These are phyloP conservation scores for Sebastes cheni DNA, from an alignment of 2,797 vertebrate genomes.

Conservation along the genomic window DNA sequence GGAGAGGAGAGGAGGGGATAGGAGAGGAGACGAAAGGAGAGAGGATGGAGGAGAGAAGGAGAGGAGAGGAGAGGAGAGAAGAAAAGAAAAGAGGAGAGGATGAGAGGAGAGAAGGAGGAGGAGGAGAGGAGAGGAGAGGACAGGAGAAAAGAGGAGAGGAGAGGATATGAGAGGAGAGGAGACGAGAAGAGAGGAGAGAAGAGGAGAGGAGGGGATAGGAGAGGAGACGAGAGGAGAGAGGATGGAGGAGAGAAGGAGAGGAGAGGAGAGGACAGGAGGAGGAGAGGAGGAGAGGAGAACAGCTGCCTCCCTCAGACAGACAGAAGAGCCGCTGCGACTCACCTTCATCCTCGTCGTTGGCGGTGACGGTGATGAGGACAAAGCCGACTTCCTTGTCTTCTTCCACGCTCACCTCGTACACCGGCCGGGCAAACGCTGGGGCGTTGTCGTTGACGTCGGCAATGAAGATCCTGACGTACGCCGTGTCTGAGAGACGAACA, in stretches of 20 bases:
- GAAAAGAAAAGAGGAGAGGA: too few species aligned
- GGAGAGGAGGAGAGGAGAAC: background rate
- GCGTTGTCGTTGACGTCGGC: slow-evolving; percentile 91
- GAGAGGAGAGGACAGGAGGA: accelerated
- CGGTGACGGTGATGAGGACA: slow-evolving; percentile 87
- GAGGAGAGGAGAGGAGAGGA: accelerated
- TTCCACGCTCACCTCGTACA: slow-evolving; percentile 87
- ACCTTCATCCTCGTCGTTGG: slow-evolving; percentile 91
- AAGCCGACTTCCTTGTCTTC: slow-evolving; percentile 90
- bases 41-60: background rate
- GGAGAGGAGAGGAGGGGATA: too few species aligned
- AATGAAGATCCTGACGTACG: slow-evolving; percentile 89
- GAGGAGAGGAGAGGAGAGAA: too few species aligned
- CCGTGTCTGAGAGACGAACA: slow-evolving; percentile 79
- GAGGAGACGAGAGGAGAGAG: accelerated
- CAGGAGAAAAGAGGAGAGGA: accelerated
- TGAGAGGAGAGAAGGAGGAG: background rate
- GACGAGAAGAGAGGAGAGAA: background rate
- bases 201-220: background rate
- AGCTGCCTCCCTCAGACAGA: background rate
- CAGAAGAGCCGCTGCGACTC: slow-evolving; percentile 13
- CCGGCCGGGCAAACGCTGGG: slow-evolving; percentile 80
- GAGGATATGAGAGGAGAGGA: background rate
- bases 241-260: too few species aligned
- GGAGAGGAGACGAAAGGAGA: background rate